Evolutionary conservation across 2,888 invertebrate genomes (phyloP).

Genomic region (Colletes collaris): DNA sequence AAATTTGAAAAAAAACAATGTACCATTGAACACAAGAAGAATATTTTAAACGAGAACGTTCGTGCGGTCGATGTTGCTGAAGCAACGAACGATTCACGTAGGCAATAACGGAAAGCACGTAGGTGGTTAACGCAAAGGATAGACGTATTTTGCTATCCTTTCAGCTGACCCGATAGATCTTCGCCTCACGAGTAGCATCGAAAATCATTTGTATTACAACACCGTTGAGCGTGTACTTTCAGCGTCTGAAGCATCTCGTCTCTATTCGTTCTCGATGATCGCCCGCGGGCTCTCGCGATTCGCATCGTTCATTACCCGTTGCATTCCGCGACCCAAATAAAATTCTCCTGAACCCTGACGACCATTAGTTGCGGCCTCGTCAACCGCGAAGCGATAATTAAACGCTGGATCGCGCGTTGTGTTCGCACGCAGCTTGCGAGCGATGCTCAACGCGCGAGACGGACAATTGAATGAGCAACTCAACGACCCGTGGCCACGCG

Average conservation of each 20-base stretch:
- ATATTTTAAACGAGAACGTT: too few relatives aligned
- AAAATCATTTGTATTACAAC: constrained; percentile 10
- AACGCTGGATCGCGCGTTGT: constrained; percentile 6
- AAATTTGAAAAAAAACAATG: too few relatives aligned
- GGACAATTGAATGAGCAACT: constrained; percentile 18
- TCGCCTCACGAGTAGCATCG: not conserved
- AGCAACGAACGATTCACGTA: too few relatives aligned
- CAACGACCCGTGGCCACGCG: not conserved
- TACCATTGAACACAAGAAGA: too few relatives aligned
- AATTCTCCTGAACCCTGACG: constrained; percentile 2
- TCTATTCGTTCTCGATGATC: constrained; percentile 5
- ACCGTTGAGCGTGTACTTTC: not conserved
- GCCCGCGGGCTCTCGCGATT: constrained; percentile 10
- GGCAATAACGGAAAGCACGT: not conserved
- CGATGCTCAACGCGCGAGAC: constrained; percentile 1
- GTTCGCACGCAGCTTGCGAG: not conserved
- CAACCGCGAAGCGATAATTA: constrained; percentile 17
- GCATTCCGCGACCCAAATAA: constrained; percentile 7
- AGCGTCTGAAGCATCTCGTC: not conserved
- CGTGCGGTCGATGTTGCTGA: too few relatives aligned
- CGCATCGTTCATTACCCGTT: constrained; percentile 21
- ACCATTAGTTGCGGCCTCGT: constrained; percentile 26
- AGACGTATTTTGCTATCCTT: not conserved
- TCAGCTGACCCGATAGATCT: not conserved
- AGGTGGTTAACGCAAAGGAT: not conserved